Percentiles rank a stretch among this genome's conserved stretches.
These are phyloP conservation scores for Myotis lucifugus DNA, from an alignment of 2,113 vertebrate species.

Conservation along the genomic window DNA sequence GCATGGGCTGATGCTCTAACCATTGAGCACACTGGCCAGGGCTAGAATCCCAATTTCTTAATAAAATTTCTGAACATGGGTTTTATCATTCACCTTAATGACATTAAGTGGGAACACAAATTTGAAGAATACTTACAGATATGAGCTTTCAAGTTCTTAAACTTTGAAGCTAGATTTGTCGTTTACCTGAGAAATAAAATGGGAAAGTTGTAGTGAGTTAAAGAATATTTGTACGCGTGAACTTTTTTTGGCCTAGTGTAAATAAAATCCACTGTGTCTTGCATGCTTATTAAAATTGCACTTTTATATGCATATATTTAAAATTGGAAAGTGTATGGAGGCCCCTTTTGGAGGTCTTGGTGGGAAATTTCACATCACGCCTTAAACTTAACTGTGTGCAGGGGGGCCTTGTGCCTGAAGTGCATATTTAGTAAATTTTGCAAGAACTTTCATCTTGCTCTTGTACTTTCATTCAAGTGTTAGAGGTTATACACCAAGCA, in stretches of 20 bases:
- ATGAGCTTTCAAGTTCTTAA: not conserved
- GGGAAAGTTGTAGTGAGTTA: not conserved
- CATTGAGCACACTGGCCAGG: too few species aligned
- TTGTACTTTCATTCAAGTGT: not conserved
- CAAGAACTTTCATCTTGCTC: constrained; percentile 16
- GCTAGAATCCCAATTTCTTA: not conserved
- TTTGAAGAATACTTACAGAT: not conserved
- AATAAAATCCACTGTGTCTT: constrained; percentile 11
- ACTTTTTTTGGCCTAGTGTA: not conserved
- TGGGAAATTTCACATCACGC: not conserved
- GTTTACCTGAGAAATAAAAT: not conserved
- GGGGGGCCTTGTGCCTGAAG: not conserved
- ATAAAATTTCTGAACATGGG: not conserved
- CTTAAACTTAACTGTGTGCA: not conserved
- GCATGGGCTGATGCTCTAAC: too few species aligned
- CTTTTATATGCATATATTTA: not conserved
- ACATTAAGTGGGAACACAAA: not conserved
- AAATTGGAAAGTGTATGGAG: constrained; percentile 12
- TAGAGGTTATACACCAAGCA: not conserved
- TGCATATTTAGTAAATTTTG: not conserved
- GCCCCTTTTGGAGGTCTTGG: not conserved
- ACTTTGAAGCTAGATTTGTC: not conserved
- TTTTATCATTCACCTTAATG: not conserved
- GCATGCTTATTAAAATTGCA: constrained; percentile 19
- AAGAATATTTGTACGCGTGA: not conserved